These are phyloP conservation scores for Tetragonisca angustula DNA, from an alignment of 2,888 invertebrate genomes.

Conservation along the genomic window DNA sequence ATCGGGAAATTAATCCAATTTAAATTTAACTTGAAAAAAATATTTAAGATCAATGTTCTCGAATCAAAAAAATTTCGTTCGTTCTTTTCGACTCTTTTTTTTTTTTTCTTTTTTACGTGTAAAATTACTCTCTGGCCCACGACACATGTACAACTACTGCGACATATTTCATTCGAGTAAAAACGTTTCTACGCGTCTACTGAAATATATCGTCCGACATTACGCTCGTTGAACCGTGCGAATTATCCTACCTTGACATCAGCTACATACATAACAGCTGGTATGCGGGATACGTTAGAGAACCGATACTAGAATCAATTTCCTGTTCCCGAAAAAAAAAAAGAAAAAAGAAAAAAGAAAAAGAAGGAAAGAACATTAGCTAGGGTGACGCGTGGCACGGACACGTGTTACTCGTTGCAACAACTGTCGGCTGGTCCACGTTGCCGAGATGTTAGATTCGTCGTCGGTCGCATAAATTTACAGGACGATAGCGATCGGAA, in stretches of 20 bases:
- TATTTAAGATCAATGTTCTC: too few species aligned
- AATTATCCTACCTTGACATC: slow-evolving; percentile 57
- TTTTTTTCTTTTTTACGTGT: too few species aligned
- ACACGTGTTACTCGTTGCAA: slow-evolving; percentile 16
- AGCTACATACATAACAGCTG: slow-evolving; percentile 52
- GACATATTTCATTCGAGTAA: too few species aligned
- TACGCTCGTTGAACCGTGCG: slow-evolving; percentile 45
- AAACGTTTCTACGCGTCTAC: background rate
- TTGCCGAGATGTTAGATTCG: background rate
- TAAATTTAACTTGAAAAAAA: too few species aligned
- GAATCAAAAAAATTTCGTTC: too few species aligned
- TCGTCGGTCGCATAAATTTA: slow-evolving; percentile 19
- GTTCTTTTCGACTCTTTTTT: too few species aligned
- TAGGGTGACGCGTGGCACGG: slow-evolving; percentile 41
- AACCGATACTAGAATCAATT: slow-evolving; percentile 63
- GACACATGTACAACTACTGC: too few species aligned
- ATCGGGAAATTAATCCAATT: too few species aligned
- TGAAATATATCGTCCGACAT: slow-evolving; percentile 17
- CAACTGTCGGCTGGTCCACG: slow-evolving; percentile 50
- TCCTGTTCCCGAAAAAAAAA: slow-evolving; percentile 38
- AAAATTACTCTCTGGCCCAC: too few species aligned
- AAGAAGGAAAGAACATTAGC: background rate
- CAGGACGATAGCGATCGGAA: slow-evolving; percentile 42
- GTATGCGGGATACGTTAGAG: slow-evolving; percentile 15
- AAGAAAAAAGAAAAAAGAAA: too few species aligned